Percentiles rank a stretch among this genome's conserved stretches.
Conservation (phyloP, 2,888 invertebrate species). For the Zhuqinia jingwanae region DNA sequence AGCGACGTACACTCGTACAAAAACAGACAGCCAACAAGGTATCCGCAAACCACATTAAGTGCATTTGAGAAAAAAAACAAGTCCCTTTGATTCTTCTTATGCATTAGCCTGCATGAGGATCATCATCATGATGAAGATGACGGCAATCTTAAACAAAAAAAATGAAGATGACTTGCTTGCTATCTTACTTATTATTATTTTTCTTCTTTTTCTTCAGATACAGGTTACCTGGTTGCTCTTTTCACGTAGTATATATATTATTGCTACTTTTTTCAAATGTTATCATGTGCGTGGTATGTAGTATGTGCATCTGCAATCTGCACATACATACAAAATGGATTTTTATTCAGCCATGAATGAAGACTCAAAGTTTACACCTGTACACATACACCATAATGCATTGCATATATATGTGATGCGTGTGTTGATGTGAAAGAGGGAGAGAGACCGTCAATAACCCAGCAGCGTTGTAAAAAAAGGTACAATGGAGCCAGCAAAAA, state of each 20-base stretch:
- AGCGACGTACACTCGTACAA: background rate
- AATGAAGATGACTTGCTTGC: conserved; percentile 30
- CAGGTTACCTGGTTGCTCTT: conserved; percentile 3
- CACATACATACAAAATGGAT: conserved; percentile 19
- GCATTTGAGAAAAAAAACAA: conserved; percentile 24
- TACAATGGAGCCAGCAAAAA: conserved; percentile 15
- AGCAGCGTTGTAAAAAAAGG: background rate
- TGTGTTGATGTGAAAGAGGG: too few relatives aligned
- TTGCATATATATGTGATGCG: too few relatives aligned
- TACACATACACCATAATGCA: background rate
- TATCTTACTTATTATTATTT: background rate
- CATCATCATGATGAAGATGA: conserved; percentile 5
- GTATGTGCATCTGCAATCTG: background rate
- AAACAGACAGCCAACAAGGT: background rate
- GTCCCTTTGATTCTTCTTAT: conserved; percentile 19
- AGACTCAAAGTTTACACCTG: conserved; percentile 22
- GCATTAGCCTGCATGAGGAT: background rate
- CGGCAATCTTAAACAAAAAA: conserved; percentile 42
- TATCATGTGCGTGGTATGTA: too few relatives aligned
- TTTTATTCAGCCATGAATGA: conserved; percentile 29
- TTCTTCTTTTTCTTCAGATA: too few relatives aligned
- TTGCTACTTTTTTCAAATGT: background rate
- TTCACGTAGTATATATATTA: conserved; percentile 18
- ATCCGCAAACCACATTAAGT: conserved; percentile 7
- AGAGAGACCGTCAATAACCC: conserved; percentile 17